These are phyloP conservation scores for Strix aluco DNA, from an alignment of 2,113 vertebrate species.

Conservation along the genomic window DNA sequence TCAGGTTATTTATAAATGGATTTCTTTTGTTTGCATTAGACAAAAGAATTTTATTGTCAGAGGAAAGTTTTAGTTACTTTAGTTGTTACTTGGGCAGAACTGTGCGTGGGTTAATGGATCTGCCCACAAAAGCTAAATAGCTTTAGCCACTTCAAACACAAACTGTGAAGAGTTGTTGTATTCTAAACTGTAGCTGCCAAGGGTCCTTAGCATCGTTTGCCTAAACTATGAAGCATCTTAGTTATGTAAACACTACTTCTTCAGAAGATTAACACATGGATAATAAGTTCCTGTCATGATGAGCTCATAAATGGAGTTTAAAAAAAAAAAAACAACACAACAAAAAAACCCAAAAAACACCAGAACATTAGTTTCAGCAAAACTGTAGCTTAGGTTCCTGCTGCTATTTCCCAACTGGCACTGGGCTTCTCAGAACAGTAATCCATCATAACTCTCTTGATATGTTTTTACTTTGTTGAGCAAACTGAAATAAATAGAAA, in stretches of 20 bases:
- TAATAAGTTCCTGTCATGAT: not conserved
- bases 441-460: not conserved
- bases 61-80: not conserved
- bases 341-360: not conserved
- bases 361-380: not conserved
- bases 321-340: not conserved
- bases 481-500: not conserved
- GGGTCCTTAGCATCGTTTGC: not conserved
- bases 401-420: not conserved
- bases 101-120: not conserved
- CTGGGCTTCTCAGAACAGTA: not conserved
- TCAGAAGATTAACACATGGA: not conserved
- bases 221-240: constrained; percentile 6
- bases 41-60: not conserved
- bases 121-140: constrained; percentile 2
- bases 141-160: constrained; percentile 24
- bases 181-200: constrained; percentile 4
- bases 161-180: not conserved
- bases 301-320: not conserved
- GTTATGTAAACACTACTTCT: constrained; percentile 17
- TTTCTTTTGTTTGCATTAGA: not conserved
- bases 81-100: not conserved
- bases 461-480: not conserved
- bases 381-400: not conserved
- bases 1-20: not conserved